A percentile compares a stretch with the other conserved stretches of the same genome.
Evolutionary conservation across 2,888 invertebrate species (phyloP).

Genomic region (Cataglyphis altisquamis): DNA sequence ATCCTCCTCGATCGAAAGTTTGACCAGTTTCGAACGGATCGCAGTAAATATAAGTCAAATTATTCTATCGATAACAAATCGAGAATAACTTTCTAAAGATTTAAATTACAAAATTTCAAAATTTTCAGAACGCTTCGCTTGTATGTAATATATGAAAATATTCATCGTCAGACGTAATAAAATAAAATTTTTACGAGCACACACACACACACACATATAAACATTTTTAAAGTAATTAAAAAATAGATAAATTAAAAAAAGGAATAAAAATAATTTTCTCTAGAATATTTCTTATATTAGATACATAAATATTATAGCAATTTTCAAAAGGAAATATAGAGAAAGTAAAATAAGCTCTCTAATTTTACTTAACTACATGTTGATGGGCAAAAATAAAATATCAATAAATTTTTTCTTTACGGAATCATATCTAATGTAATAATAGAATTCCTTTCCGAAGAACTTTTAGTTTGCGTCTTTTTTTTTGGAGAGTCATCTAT

Average conservation of each 20-base stretch:
- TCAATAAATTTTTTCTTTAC: background rate
- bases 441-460: slow-evolving; percentile 1
- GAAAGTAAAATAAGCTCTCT: background rate
- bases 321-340: background rate
- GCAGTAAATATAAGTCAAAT: background rate
- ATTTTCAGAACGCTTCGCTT: background rate
- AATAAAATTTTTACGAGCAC: background rate
- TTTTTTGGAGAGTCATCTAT: slow-evolving; percentile 9
- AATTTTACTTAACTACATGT: background rate
- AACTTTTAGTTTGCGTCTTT: background rate
- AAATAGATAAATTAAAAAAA: background rate
- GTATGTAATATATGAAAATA: background rate
- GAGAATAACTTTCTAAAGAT: slow-evolving; percentile 12
- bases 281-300: background rate
- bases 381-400: background rate
- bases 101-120: slow-evolving; percentile 6
- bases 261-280: background rate
- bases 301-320: background rate
- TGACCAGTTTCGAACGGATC: slow-evolving; percentile 26
- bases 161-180: background rate
- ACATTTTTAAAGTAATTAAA: background rate
- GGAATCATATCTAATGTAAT: slow-evolving; percentile 10
- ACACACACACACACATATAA: background rate
- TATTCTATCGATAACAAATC: slow-evolving; percentile 24
- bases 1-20: slow-evolving; percentile 18